Base-by-base conservation (phyloP, 2,888 invertebrate species). In the Geotrupes spiniger region DNA sequence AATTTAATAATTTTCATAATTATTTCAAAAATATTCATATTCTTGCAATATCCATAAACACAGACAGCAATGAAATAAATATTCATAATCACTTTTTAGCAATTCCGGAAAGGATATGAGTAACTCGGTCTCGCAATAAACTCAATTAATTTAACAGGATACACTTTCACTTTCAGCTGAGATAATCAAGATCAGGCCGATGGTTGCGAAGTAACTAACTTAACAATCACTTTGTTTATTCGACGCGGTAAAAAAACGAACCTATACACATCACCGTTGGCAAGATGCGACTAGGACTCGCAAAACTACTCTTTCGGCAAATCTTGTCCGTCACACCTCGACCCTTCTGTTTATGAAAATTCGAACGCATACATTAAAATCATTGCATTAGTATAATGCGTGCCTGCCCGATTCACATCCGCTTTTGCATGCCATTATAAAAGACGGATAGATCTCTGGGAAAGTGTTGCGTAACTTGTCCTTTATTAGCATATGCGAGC, bases 271-370 rank as follows among this genome's bases (percentile, higher is more conserved):
- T 36, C 17, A 25, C 26, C 21, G 33, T 9, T 36, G 25, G n/a
- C 9, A 11, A 33, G 27, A 45, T 27, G 43, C 43, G 42, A 26
- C 50, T 16, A 41, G 16, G 21, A 41, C 33, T 27, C 40, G 27
- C 21, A 36, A 31, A 41, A 28, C 36, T 37, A 56, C 63, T 64
- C 62, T 62, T 63, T 64, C 51, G 53, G 52, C 57, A 68, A 72
- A 72, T 73, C 71, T 68, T 69, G 69, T 73, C 70, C 64, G 73
- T 73, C 73, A 73, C 73, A 73, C 73, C 66, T 71, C 65, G 61
- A 69, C 70, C 73, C 72, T 70, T 53, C 62, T 68, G 69, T 70
- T 68, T 69, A 66, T 65, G 54, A 61, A 58, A 53, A 57, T 56
- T 59, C 56, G 58, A 62, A 63, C 59, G 58, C 63, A 63, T 60